Evolutionary conservation across 2,797 vertebrate genomes (phyloP).

Genomic region (Scomberomorus guttatus): DNA sequence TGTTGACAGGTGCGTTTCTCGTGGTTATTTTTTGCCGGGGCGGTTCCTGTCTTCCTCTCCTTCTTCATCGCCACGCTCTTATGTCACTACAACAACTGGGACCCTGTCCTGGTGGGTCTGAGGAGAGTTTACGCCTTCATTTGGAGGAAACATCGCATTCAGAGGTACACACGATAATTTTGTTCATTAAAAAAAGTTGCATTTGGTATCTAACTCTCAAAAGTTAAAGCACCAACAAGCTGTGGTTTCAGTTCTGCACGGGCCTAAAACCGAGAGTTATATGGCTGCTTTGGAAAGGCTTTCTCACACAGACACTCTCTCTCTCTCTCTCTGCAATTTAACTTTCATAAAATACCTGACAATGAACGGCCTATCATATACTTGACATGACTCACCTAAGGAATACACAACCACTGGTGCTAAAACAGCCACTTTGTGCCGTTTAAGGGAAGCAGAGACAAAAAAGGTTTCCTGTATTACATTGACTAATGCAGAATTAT

Average conservation of each 20-base stretch:
- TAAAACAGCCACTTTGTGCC: not conserved
- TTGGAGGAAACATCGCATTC: conserved; percentile 93
- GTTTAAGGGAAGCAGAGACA: not conserved
- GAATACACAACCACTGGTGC: not conserved
- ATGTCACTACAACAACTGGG: conserved; percentile 99
- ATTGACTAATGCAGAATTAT: not conserved
- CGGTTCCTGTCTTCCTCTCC: conserved; percentile 94
- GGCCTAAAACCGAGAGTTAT: too few species aligned
- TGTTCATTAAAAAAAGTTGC: not conserved
- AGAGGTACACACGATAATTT: conserved; percentile 83
- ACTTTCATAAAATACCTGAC: too few species aligned
- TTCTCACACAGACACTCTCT: too few species aligned
- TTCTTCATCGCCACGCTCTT: conserved; percentile 94
- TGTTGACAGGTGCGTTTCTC: conserved; percentile 93
- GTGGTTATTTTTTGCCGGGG: conserved; percentile 96
- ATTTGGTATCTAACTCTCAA: not conserved
- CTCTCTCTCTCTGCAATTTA: too few species aligned
- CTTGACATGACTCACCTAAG: not conserved
- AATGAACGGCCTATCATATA: too few species aligned
- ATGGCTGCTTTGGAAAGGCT: too few species aligned
- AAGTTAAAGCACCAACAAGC: too few species aligned
- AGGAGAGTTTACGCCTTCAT: conserved; percentile 94
- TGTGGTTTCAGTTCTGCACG: too few species aligned
- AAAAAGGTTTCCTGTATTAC: not conserved
- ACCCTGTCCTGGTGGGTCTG: conserved; percentile 95